Conservation (phyloP, 2,888 invertebrate species). For the Scaptodrosophila latifasciaeformis region DNA sequence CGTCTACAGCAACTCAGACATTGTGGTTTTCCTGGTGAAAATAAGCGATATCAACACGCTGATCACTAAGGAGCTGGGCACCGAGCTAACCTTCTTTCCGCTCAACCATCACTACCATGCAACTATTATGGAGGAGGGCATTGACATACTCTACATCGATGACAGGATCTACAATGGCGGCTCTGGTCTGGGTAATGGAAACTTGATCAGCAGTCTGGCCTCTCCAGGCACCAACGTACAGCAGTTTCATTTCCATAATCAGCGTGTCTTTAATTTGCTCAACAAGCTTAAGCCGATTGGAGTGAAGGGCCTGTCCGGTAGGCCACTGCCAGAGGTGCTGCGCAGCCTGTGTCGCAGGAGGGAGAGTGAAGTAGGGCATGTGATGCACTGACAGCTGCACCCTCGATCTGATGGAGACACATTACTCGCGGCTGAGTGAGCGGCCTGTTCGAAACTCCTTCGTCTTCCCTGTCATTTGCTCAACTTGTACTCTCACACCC, state of each 20-base stretch:
- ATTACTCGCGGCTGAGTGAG: conserved; percentile 57
- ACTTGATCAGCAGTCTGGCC: background rate
- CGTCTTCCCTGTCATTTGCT: conserved; percentile 22
- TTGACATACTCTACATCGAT: conserved; percentile 46
- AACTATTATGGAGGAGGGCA: conserved; percentile 44
- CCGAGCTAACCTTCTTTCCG: conserved; percentile 46
- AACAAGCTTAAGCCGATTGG: conserved; percentile 31
- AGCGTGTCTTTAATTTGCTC: conserved; percentile 31
- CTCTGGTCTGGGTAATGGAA: no score
- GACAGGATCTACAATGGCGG: conserved; percentile 25
- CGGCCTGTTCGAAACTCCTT: conserved; percentile 23
- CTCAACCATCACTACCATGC: conserved; percentile 43
- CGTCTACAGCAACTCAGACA: conserved; percentile 26
- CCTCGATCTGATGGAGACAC: conserved; percentile 63
- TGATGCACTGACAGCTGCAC: no score
- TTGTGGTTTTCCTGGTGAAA: conserved; percentile 43
- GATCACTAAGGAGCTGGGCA: conserved; percentile 47
- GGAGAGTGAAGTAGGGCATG: background rate
- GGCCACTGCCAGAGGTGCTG: conserved; percentile 30
- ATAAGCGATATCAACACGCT: conserved; percentile 28
- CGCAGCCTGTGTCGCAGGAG: conserved; percentile 28
- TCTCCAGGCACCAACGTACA: background rate
- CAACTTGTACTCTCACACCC: no score
- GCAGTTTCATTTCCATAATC: conserved; percentile 27
- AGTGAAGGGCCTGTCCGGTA: conserved; percentile 38